Conservation (phyloP, 2,888 invertebrate genomes). For the Polyommatus iphigenia region DNA sequence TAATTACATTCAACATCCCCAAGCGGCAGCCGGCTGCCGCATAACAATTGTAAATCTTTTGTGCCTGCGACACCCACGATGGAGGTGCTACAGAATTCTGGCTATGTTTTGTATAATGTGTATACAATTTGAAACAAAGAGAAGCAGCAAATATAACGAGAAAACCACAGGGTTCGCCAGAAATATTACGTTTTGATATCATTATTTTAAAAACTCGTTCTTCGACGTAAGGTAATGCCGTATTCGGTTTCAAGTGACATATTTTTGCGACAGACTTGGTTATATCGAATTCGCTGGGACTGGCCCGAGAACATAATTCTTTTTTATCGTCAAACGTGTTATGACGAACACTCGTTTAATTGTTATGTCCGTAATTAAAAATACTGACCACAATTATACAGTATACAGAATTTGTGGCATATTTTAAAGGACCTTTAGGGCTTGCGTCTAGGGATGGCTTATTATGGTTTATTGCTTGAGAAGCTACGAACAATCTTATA, state of each 20-base stretch:
- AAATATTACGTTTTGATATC: constrained; percentile 29
- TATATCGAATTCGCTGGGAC: background rate
- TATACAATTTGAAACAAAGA: background rate
- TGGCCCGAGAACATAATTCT: background rate
- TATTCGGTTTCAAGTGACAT: constrained; percentile 27
- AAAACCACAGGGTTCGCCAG: background rate
- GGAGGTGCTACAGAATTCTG: background rate
- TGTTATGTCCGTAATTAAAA: constrained; percentile 25
- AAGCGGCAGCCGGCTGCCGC: too few species aligned
- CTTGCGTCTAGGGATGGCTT: background rate
- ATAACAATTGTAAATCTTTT: too few species aligned
- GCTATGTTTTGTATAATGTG: background rate
- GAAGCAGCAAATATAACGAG: background rate
- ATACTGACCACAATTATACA: background rate
- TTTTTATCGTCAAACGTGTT: constrained; percentile 21
- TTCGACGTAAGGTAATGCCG: constrained; percentile 10
- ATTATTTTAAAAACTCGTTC: constrained; percentile 22
- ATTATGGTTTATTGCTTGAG: background rate
- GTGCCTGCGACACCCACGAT: too few species aligned
- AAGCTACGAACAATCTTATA: background rate
- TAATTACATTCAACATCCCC: background rate
- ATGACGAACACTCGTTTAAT: constrained; percentile 10
- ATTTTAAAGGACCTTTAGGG: background rate
- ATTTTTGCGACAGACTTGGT: constrained; percentile 20
- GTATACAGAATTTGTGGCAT: constrained; percentile 1